Evolutionary conservation across 2,113 vertebrate genomes (phyloP), one percentile per base, ranked within the genome.

Genomic region (Bos javanicus): DNA sequence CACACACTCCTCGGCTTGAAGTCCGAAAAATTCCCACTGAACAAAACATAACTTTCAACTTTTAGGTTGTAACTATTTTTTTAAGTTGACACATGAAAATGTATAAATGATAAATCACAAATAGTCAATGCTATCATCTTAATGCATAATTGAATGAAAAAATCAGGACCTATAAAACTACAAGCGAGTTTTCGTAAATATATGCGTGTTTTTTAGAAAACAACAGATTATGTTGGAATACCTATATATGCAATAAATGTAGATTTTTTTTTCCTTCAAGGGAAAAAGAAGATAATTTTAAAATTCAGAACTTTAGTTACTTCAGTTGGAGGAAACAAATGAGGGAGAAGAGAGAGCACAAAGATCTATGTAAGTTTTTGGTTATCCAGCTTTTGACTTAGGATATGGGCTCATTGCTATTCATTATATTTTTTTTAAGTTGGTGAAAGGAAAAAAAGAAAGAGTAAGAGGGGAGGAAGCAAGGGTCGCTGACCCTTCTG

Each of bases 81-180:
- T 36, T 21, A 23, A 71, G n/a, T 36, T 36, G 64, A 71, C 9
- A 23, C 19, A 71, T 33, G 6, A 97, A 93, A 84, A 48, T 67
- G 7, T 12, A n/a, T 50, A 30, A 57, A 50, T 83, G 81, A 83
- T 4, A 93, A 95, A 78, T 7, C 36, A 7, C 6, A 97, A 91
- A 39, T 21, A 86, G 36, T 39, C 26, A 56, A 26, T 91, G 6
- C 60, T 74, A 60, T 81, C 46, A 92, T 87, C 36, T 88, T 95
- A 59, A 74, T 59, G 57, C 6, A 80, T 88, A 16, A n/a, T 43
- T n/a, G 11, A 94, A n/a, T 85, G 28, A 48, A 94, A 96, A 88
- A 56, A 78, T 64, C 14, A 56, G 36, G 19, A 54, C 0, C 4
- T 48, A 10, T 17, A 91, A 85, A 86, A 91, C 33, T 50, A 25